Conservation (phyloP, 1,140 invertebrate genomes). For the Ceratoteleas bidentatus region DNA sequence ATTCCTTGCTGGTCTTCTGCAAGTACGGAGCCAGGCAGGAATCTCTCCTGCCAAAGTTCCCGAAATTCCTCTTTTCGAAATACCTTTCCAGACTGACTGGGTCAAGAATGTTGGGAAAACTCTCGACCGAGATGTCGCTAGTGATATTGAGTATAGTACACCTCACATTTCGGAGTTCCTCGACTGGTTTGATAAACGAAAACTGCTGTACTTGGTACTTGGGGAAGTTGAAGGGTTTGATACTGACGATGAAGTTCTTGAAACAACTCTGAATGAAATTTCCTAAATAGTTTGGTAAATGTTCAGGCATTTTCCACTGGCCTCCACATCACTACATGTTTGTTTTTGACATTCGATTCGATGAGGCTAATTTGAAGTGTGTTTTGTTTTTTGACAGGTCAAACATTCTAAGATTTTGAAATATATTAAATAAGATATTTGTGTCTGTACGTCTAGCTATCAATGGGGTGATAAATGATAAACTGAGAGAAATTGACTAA, state of each 20-base stretch:
- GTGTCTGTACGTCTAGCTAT: no score
- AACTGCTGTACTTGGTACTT: conserved; percentile 20
- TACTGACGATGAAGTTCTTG: background rate
- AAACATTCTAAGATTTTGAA: no score
- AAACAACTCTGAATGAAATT: conserved; percentile 14
- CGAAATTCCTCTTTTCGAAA: background rate
- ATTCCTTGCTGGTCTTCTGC: conserved; percentile 12
- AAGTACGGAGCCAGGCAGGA: conserved; percentile 5
- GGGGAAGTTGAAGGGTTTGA: conserved; percentile 12
- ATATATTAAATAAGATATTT: no score
- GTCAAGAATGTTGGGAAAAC: conserved; percentile 50
- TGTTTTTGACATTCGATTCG: background rate
- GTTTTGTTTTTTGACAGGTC: conserved; percentile 10
- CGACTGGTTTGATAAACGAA: conserved; percentile 20
- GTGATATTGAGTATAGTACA: conserved; percentile 17
- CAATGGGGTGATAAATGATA: no score
- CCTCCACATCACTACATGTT: background rate
- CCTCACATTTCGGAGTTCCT: conserved; percentile 39
- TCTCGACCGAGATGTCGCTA: conserved; percentile 28
- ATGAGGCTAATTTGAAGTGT: background rate
- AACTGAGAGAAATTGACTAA: no score
- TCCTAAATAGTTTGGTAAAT: background rate
- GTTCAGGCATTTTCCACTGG: conserved; percentile 11
- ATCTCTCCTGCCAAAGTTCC: background rate
- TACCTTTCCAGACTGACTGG: conserved; percentile 34